Conservation (phyloP, 2,113 vertebrate species). For the Sigmodon hispidus region DNA sequence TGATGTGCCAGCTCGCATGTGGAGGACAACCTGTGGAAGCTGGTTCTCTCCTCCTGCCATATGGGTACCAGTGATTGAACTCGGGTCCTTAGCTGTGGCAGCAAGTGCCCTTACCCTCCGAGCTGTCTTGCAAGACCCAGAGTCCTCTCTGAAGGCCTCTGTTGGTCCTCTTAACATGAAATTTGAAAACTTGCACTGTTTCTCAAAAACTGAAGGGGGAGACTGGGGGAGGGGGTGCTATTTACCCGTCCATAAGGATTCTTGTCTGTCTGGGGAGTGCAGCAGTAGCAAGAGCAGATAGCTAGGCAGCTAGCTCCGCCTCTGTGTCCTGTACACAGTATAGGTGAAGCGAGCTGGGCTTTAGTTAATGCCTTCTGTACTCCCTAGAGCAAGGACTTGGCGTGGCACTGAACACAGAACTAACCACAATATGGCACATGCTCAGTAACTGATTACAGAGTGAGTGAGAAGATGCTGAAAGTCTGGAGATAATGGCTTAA, state of each 20-base stretch:
- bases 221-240: neutral
- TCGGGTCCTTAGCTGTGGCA: neutral
- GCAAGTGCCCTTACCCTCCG: neutral
- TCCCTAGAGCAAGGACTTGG: neutral
- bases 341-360: too few relatives aligned
- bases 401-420: neutral
- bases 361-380: neutral
- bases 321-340: rapidly evolving
- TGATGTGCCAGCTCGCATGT: neutral
- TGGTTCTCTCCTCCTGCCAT: neutral
- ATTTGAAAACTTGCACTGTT: neutral
- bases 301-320: too few relatives aligned
- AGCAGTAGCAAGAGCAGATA: neutral
- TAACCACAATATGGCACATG: neutral
- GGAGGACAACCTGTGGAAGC: neutral
- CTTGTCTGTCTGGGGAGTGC: rapidly evolving
- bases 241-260: neutral
- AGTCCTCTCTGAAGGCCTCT: neutral
- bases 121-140: neutral
- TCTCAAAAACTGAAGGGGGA: neutral
- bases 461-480: neutral
- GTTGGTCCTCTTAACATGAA: neutral
- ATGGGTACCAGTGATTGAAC: neutral
- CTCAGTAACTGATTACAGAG: neutral
- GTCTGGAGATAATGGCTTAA: too few relatives aligned